These are phyloP conservation scores for Plebejus anna DNA, from an alignment of 2,888 invertebrate genomes.

Conservation along the genomic window DNA sequence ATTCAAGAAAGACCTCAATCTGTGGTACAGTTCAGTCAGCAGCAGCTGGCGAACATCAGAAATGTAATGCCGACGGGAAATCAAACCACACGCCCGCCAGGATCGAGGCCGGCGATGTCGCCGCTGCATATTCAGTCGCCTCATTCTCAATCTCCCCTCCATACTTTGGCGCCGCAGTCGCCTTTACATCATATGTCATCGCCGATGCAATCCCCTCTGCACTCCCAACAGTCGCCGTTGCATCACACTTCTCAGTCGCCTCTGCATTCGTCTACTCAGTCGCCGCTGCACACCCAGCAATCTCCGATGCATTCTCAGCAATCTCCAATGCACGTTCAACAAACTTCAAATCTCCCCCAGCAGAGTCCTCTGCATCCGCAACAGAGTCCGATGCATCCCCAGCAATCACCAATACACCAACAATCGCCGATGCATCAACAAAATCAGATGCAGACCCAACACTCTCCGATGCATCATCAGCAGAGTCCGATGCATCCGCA, in stretches of 20 bases:
- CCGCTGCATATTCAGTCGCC: constrained; percentile 65
- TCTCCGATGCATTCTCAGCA: constrained; percentile 65
- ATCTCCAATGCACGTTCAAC: constrained; percentile 63
- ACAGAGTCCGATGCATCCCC: constrained; percentile 50
- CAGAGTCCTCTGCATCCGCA: constrained; percentile 57
- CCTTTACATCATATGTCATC: constrained; percentile 51
- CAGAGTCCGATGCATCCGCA: constrained; percentile 61
- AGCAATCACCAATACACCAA: constrained; percentile 56
- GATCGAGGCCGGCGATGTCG: constrained; percentile 64
- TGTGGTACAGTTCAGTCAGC: constrained; percentile 62
- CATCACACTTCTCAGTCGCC: constrained; percentile 65
- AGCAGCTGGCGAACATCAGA: constrained; percentile 49
- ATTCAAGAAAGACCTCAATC: constrained; percentile 57
- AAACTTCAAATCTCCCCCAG: constrained; percentile 51
- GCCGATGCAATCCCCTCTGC: constrained; percentile 66
- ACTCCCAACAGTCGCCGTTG: constrained; percentile 64
- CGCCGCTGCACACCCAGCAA: constrained; percentile 64
- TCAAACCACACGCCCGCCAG: constrained; percentile 50
- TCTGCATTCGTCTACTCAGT: constrained; percentile 61
- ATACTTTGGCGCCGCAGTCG: constrained; percentile 46
- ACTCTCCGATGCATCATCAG: constrained; percentile 56
- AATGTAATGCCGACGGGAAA: constrained; percentile 47
- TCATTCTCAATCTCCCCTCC: constrained; percentile 51
- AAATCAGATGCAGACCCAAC: constrained; percentile 57
- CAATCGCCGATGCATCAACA: constrained; percentile 48